Evolutionary conservation across 2,888 invertebrate species (phyloP).

Genomic region (Homarus gammarus): DNA sequence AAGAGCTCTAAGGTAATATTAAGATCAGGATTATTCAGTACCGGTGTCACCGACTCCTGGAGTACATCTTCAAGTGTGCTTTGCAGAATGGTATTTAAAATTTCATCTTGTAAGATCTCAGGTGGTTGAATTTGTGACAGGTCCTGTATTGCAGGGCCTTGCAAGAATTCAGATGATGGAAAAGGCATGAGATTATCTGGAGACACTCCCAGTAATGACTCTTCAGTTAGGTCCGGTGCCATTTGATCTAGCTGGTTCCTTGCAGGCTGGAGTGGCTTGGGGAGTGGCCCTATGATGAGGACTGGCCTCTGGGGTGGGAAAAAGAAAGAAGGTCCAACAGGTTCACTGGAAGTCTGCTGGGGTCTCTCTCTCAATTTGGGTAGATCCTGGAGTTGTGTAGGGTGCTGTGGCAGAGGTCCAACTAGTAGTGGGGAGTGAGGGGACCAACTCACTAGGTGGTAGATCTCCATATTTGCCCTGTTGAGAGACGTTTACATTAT

Average conservation of each 20-base stretch:
- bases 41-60: neutral
- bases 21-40: neutral
- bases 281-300: slow-evolving; percentile 53
- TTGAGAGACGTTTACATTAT: neutral
- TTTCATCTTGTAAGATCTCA: neutral
- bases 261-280: slow-evolving; percentile 52
- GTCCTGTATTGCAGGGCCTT: neutral
- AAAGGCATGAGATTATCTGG: neutral
- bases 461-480: slow-evolving; percentile 47
- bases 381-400: neutral
- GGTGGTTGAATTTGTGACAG: neutral
- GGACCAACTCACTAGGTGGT: slow-evolving; percentile 24
- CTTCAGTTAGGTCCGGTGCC: slow-evolving; percentile 18
- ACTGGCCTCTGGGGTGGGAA: slow-evolving; percentile 41
- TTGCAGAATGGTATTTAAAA: neutral
- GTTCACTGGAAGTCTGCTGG: neutral
- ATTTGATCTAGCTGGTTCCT: neutral
- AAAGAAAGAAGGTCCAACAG: slow-evolving; percentile 47
- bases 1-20: neutral
- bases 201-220: neutral
- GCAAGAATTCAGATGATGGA: neutral
- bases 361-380: neutral
- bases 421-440: slow-evolving; percentile 28
- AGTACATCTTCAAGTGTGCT: neutral
- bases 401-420: slow-evolving; percentile 35